Conservation (phyloP, 2,113 vertebrate genomes). For the Orycteropus afer region DNA sequence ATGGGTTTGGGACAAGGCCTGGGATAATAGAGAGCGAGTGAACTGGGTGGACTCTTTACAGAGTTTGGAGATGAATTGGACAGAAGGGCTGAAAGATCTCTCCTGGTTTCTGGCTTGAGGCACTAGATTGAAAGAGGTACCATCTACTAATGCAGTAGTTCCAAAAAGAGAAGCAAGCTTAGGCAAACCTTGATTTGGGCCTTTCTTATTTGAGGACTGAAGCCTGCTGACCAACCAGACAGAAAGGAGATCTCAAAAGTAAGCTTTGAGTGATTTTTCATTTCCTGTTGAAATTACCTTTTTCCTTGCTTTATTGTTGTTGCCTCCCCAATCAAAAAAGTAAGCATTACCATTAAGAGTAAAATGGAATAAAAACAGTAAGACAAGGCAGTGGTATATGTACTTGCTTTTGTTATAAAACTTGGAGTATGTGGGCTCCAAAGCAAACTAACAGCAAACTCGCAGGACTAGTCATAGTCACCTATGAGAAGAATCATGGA, state of each 20-base stretch:
- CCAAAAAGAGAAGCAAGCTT: not conserved
- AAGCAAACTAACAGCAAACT: not conserved
- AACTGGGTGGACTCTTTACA: not conserved
- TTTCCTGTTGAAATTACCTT: not conserved
- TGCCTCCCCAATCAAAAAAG: not conserved
- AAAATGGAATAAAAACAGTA: not conserved
- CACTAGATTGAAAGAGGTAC: not conserved
- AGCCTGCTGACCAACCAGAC: not conserved
- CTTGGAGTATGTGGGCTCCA: too few relatives aligned
- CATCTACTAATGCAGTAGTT: not conserved
- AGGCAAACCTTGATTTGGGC: not conserved
- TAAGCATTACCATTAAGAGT: not conserved
- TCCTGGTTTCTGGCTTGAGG: not conserved
- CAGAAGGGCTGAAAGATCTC: not conserved
- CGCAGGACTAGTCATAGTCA: fast-evolving
- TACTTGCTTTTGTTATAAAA: not conserved
- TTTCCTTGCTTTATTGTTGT: not conserved
- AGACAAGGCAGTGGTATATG: not conserved
- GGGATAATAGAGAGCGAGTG: not conserved
- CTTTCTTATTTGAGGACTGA: not conserved
- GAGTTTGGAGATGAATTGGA: not conserved
- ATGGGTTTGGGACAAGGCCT: not conserved
- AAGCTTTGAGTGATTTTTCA: not conserved
- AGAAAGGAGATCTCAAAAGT: not conserved
- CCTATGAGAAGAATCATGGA: not conserved